phyloP scores from a whole-genome alignment of 2,888 invertebrate genomes.

The Fabriciana adippe region DNA sequence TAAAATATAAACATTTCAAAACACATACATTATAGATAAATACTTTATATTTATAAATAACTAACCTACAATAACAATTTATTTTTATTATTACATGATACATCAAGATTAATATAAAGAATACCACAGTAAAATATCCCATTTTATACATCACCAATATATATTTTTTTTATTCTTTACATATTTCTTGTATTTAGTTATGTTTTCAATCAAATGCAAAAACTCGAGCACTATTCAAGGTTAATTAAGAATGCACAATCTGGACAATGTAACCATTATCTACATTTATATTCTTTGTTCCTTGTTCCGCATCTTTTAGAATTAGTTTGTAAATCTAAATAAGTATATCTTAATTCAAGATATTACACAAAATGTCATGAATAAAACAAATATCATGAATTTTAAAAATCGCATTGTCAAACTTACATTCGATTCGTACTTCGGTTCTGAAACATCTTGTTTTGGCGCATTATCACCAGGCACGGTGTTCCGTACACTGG shows the following conservation, averaged over 20 bases:
- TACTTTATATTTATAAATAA: background rate
- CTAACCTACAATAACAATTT: background rate
- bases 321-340: background rate
- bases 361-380: background rate
- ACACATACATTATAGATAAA: background rate
- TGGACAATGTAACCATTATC: constrained; percentile 13
- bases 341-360: constrained; percentile 8
- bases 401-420: constrained; percentile 17
- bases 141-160: background rate
- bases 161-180: background rate
- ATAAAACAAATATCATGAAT: constrained; percentile 4
- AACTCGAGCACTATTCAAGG: constrained; percentile 18
- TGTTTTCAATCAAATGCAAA: background rate
- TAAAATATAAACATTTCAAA: background rate
- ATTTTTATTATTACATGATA: background rate
- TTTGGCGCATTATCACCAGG: constrained; percentile 56
- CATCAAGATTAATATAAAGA: background rate
- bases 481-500: constrained; percentile 62
- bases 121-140: background rate
- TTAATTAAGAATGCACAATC: constrained; percentile 27
- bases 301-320: constrained; percentile 1
- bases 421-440: constrained; percentile 64
- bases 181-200: background rate
- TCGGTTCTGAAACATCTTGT: constrained; percentile 55
- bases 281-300: background rate